Percentiles rank a stretch among this genome's conserved stretches.
Evolutionary conservation across 2,888 invertebrate genomes (phyloP).

Genomic region (Brenthis hecate): DNA sequence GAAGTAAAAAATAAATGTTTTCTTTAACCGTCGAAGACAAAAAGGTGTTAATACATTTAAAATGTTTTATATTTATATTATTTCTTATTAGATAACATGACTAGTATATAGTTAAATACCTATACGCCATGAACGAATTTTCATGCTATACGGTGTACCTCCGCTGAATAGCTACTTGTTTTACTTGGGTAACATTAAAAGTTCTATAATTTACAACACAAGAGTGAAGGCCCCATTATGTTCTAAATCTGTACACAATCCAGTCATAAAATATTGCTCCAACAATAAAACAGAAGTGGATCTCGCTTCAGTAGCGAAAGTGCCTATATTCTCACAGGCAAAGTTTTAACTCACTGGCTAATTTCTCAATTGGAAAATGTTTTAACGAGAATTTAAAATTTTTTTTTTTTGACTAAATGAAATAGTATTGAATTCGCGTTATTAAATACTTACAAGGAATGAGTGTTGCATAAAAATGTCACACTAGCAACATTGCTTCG

Average conservation of each 20-base stretch:
- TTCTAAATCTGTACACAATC: constrained; percentile 81
- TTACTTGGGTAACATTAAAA: constrained; percentile 35
- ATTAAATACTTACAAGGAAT: neutral
- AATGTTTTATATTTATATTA: too few relatives aligned
- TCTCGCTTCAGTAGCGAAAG: constrained; percentile 73
- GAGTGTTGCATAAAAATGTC: too few relatives aligned
- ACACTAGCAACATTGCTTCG: too few relatives aligned
- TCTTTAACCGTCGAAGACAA: too few relatives aligned
- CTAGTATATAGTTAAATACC: too few relatives aligned
- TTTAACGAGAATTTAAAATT: constrained; percentile 5
- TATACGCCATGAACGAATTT: too few relatives aligned
- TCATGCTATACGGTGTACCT: too few relatives aligned
- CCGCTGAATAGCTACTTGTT: constrained; percentile 29
- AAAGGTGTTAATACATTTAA: too few relatives aligned
- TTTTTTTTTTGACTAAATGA: neutral
- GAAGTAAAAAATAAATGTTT: too few relatives aligned
- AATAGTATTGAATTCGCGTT: neutral
- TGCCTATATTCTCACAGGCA: constrained; percentile 72
- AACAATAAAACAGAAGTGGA: constrained; percentile 82
- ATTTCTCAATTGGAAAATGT: constrained; percentile 50
- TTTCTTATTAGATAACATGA: too few relatives aligned
- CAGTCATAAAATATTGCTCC: constrained; percentile 80
- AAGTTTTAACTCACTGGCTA: constrained; percentile 68
- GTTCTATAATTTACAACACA: constrained; percentile 37
- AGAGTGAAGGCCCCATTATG: constrained; percentile 46